Evolutionary conservation across 1,140 invertebrate species (phyloP).

Genomic region (Tachypleus tridentatus): DNA sequence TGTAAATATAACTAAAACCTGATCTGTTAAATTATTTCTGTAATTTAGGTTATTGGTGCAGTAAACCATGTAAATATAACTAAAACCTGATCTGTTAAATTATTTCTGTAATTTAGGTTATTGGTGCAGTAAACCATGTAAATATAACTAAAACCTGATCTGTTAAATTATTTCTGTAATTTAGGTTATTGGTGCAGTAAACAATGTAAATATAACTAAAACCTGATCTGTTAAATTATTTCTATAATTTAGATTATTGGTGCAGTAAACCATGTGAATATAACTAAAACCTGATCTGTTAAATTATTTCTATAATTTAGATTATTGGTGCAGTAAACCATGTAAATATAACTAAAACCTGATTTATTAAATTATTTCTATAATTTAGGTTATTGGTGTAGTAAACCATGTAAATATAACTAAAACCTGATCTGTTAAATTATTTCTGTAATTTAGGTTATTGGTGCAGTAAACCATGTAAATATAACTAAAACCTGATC

Average conservation of each 20-base stretch:
- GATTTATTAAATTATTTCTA: too few relatives aligned
- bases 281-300: constrained; percentile 34
- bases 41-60: constrained; percentile 76
- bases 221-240: too few relatives aligned
- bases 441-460: constrained; percentile 45
- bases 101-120: constrained; percentile 45
- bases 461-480: constrained; percentile 98
- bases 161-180: too few relatives aligned
- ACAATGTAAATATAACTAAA: constrained; percentile 93
- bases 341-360: constrained; percentile 74
- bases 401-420: constrained; percentile 98
- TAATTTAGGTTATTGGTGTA: constrained; percentile 76
- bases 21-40: too few relatives aligned
- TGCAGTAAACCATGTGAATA: constrained; percentile 98
- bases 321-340: constrained; percentile 99
- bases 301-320: constrained; percentile 25
- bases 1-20: constrained; percentile 74
- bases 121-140: constrained; percentile 98
- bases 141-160: constrained; percentile 57
- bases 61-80: constrained; percentile 98
- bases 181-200: constrained; percentile 94
- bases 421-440: too few relatives aligned
- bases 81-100: too few relatives aligned
- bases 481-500: constrained; percentile 57
- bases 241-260: constrained; percentile 61